Percentiles rank a stretch among this genome's conserved stretches.
phyloP scores from a whole-genome alignment of 2,797 vertebrate genomes.

The Lutjanus argentimaculatus region DNA sequence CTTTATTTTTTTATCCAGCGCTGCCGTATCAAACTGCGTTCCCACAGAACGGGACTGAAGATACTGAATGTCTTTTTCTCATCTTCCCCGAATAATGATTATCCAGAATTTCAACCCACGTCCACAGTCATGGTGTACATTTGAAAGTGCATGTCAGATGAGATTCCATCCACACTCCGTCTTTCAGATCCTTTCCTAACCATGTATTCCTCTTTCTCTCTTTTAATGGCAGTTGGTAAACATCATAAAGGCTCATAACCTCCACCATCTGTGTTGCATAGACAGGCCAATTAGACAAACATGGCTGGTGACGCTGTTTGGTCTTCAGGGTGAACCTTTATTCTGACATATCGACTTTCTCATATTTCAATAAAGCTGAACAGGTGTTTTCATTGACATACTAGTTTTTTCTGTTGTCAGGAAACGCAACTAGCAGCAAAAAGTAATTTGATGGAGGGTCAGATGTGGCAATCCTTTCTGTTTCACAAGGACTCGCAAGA shows the following conservation, averaged over 20 bases:
- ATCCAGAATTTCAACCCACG: neutral
- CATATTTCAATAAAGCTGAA: neutral
- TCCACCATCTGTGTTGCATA: neutral
- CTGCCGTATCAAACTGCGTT: neutral
- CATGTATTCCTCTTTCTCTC: neutral
- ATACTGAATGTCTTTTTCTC: neutral
- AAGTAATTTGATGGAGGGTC: neutral
- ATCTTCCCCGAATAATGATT: neutral
- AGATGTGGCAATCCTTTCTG: neutral
- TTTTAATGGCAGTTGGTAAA: neutral
- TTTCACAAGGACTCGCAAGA: neutral
- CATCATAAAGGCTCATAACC: neutral
- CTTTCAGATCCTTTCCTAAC: neutral
- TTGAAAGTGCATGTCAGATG: neutral
- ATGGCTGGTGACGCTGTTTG: neutral
- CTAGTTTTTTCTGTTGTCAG: neutral
- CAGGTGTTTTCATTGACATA: neutral
- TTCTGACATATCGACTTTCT: too few relatives aligned
- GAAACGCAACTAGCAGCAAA: neutral
- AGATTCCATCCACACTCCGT: neutral
- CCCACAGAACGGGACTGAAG: neutral
- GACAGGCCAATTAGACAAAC: neutral
- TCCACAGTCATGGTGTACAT: neutral
- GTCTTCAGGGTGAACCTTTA: neutral
- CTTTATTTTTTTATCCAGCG: constrained; percentile 40